Base-by-base conservation (phyloP, 1,140 invertebrate genomes). In the fruit fly (Drosophila melanogaster) region DNA sequence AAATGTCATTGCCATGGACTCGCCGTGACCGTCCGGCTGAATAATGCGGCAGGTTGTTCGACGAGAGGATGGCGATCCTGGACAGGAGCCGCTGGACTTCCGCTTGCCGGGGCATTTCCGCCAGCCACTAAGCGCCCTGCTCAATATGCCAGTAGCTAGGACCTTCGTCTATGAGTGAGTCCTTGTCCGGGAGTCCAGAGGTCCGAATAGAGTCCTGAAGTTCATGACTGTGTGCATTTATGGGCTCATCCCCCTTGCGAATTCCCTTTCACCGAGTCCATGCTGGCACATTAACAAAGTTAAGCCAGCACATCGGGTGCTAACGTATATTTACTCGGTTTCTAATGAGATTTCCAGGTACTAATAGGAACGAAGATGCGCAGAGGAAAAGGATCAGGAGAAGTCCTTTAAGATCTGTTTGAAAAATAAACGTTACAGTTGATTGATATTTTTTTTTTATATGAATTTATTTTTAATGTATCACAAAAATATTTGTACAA, bases 1-100 rank as follows among this genome's bases (percentile, higher is more conserved):
- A 83, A 89, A 89, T 89, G 84, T 89, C 84, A 89, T 62, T 77
- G 79, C 67, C 77, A 77, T 61, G 75, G 51, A 60, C 57, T 61
- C 22, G 24, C 26, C 22, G 24, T n/a, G 24, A 30, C 30, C 19
- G 4, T 19, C 33, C 33, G 37, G 43, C 43, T n/a, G 43, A 37
- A 53, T 43, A 49, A 19, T 14, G 33, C 17, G 26, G 44, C 30
- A 30, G 30, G 30, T 30, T 30, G 30, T 30, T 8, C 26, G 26
- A 30, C 7, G 7, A 30, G 26, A 30, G 26, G 14, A 55, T 46
- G 38, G 24, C n/a, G 15, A 17, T 60, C 30, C 65, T 71, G 77
- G 41, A 49, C 64, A 60, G 59, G 58, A 87, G 69, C 69, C 79
- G 66, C 77, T 78, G 40, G 30, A 57, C 66, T 66, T 69, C 60